Percentiles rank a stretch among this genome's conserved stretches.
phyloP scores from a whole-genome alignment of 2,888 invertebrate species.

The Sminthurinus aureus region DNA sequence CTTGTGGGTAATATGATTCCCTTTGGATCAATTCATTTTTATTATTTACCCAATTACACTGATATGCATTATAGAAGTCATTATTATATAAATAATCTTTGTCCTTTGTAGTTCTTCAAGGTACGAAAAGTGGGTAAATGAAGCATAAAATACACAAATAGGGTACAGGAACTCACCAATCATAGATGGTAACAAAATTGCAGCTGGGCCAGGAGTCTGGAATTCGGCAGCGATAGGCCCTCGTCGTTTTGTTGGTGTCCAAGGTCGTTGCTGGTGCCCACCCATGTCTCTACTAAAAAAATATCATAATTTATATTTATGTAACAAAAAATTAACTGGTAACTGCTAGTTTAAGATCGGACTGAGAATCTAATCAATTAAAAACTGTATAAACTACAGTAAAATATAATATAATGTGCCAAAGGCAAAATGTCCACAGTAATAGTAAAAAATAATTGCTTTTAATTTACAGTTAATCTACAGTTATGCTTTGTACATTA shows the following conservation, averaged over 20 bases:
- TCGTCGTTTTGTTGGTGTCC: constrained; percentile 88
- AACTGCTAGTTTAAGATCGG: neutral
- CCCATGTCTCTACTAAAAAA: constrained; percentile 65
- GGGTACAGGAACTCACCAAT: constrained; percentile 71
- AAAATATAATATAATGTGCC: no score
- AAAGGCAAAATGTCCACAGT: no score
- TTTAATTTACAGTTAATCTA: neutral
- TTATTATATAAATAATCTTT: no score
- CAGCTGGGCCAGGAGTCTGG: constrained; percentile 86
- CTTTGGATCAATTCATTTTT: no score
- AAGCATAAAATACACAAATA: no score
- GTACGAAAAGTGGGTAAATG: no score
- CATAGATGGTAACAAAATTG: constrained; percentile 80
- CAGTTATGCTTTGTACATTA: neutral
- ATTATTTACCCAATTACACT: no score
- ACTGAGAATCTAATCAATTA: neutral
- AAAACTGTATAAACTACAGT: no score
- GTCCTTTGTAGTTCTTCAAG: no score
- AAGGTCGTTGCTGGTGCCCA: constrained; percentile 76
- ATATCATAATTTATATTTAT: neutral
- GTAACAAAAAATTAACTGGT: neutral
- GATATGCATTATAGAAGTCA: no score
- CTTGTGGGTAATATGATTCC: no score
- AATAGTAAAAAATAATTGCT: neutral
- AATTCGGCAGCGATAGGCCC: constrained; percentile 89